These are phyloP conservation scores for Clarias macrocephalus DNA, from an alignment of 2,113 vertebrate genomes.

Conservation along the genomic window DNA sequence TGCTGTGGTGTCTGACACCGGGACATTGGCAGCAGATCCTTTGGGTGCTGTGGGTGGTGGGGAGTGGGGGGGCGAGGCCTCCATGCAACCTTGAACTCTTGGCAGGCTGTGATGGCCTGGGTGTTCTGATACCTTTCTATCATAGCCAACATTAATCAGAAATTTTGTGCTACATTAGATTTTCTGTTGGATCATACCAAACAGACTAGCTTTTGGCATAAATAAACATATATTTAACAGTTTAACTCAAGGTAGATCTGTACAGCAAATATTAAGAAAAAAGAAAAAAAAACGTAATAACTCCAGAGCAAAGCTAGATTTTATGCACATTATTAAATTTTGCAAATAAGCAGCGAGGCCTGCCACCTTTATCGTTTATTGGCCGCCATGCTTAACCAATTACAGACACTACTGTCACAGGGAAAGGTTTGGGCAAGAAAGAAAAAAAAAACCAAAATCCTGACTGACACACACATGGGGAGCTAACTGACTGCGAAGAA, in stretches of 20 bases:
- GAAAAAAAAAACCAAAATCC: slow-evolving; percentile 42
- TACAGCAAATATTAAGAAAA: not conserved
- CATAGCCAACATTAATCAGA: too few species aligned
- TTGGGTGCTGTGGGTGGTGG: too few species aligned
- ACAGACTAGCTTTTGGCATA: too few species aligned
- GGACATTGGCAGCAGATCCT: too few species aligned
- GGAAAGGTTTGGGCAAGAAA: slow-evolving; percentile 34
- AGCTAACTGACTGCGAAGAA: slow-evolving; percentile 49
- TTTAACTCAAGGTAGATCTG: not conserved
- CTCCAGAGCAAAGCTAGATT: not conserved
- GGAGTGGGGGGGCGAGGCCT: too few species aligned
- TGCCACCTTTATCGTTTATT: not conserved
- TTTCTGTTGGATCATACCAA: too few species aligned
- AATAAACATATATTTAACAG: too few species aligned
- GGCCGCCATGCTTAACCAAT: not conserved
- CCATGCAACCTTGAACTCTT: too few species aligned
- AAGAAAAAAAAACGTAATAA: not conserved
- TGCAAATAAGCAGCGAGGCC: not conserved
- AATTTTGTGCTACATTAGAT: too few species aligned
- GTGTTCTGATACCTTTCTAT: too few species aligned
- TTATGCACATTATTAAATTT: not conserved
- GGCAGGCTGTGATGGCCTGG: too few species aligned
- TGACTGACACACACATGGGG: slow-evolving; percentile 47
- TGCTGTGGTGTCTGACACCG: too few species aligned
- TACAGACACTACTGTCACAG: not conserved